Evolutionary conservation across 2,888 invertebrate genomes (phyloP).

Genomic region (Pachliopta kotzebuea): DNA sequence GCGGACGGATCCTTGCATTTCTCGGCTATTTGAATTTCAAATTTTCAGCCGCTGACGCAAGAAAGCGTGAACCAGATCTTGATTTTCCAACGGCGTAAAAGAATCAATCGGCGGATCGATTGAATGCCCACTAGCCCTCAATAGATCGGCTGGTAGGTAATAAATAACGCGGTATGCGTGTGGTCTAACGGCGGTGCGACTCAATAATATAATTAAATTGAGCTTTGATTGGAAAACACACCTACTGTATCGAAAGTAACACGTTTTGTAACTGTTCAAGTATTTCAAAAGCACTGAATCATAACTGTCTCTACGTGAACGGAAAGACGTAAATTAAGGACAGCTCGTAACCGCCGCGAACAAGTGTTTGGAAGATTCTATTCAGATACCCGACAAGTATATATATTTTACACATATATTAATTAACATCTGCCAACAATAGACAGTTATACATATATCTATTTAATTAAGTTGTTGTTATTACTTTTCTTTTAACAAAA

Average conservation of each 20-base stretch:
- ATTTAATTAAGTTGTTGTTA: no score
- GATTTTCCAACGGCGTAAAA: slow-evolving; percentile 34
- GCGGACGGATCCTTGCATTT: slow-evolving; percentile 58
- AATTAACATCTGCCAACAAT: no score
- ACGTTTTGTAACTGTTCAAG: slow-evolving; percentile 27
- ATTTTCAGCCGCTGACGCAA: slow-evolving; percentile 70
- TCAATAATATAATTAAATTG: slow-evolving; percentile 30
- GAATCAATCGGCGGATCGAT: slow-evolving; percentile 19
- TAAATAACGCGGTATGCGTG: slow-evolving; percentile 31
- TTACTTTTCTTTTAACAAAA: no score
- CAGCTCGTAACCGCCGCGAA: slow-evolving; percentile 3
- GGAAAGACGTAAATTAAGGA: slow-evolving; percentile 5
- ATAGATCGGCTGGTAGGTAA: slow-evolving; percentile 21
- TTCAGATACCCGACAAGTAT: no score
- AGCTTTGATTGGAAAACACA: slow-evolving; percentile 35
- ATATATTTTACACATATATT: no score
- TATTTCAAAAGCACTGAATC: slow-evolving; percentile 23
- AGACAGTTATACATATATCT: no score
- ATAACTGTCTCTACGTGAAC: slow-evolving; percentile 17
- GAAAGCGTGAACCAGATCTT: slow-evolving; percentile 54
- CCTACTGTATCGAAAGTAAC: slow-evolving; percentile 29
- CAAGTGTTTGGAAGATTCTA: not conserved
- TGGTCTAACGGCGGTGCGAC: slow-evolving; percentile 28
- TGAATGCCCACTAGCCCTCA: slow-evolving; percentile 19
- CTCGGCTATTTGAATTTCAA: slow-evolving; percentile 74